A percentile compares a stretch with the other conserved stretches of the same genome.
Evolutionary conservation across 2,888 invertebrate species (phyloP).

Genomic region (Apotomis turbidana): DNA sequence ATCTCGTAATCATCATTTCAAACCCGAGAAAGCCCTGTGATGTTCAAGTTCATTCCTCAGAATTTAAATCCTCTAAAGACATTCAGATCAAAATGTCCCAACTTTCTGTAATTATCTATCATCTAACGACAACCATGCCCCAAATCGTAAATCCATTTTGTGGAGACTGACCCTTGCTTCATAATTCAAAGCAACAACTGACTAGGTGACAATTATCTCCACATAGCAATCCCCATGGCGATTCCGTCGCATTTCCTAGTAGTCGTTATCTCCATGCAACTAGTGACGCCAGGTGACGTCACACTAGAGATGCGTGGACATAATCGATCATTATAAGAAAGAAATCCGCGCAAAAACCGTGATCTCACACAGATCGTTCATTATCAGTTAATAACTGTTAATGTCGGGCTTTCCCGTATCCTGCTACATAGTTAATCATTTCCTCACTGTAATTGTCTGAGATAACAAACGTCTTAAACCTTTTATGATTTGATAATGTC

Average conservation of each 20-base stretch:
- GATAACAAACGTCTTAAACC: conserved; percentile 22
- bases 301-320: conserved; percentile 48
- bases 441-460: conserved; percentile 25
- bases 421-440: conserved; percentile 52
- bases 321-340: conserved; percentile 47
- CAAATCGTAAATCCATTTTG: no score
- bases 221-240: conserved; percentile 4
- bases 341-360: conserved; percentile 52
- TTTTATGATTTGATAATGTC: conserved; percentile 29
- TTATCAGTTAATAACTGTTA: conserved; percentile 50
- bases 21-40: no score
- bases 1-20: no score
- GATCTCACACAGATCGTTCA: conserved; percentile 42
- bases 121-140: no score
- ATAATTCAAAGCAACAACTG: no score
- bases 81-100: no score
- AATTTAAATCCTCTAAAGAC: no score
- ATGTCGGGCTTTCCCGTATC: conserved; percentile 64
- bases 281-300: conserved; percentile 57
- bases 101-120: no score
- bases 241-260: conserved; percentile 31
- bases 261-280: conserved; percentile 54
- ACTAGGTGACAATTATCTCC: no score
- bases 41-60: no score
- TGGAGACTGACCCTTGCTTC: no score